Conservation (phyloP, 92 coral and sea anemone species). For the Muricea muricata region DNA sequence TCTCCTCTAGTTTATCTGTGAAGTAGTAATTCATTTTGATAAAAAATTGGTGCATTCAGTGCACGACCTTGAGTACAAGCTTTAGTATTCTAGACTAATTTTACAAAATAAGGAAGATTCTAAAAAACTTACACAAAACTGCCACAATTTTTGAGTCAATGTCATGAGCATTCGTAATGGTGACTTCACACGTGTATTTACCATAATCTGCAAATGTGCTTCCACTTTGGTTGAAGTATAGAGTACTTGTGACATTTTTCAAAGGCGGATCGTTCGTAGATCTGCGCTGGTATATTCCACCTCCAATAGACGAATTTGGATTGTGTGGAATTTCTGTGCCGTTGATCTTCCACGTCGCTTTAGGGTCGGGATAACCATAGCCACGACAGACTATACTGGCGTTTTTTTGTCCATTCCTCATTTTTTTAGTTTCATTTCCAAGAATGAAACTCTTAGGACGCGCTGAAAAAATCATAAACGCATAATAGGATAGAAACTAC, state of each 20-base stretch:
- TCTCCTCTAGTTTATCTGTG: too few species aligned
- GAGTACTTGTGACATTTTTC: constrained; percentile 57
- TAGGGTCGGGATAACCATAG: constrained; percentile 72
- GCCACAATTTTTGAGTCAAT: constrained; percentile 12
- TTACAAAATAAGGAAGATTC: not conserved
- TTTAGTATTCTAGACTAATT: too few species aligned
- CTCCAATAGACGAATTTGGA: not conserved
- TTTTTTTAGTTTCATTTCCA: not conserved
- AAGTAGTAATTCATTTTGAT: too few species aligned
- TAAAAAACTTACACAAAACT: constrained; percentile 71
- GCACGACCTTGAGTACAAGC: too few species aligned
- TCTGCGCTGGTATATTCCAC: constrained; percentile 57
- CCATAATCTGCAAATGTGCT: constrained; percentile 68
- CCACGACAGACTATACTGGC: constrained; percentile 60
- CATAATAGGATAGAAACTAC: too few species aligned
- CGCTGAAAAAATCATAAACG: constrained; percentile 13
- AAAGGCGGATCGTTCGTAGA: constrained; percentile 3
- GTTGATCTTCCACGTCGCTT: constrained; percentile 52
- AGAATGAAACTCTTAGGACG: not conserved
- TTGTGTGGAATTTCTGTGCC: not conserved
- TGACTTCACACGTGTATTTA: constrained; percentile 70
- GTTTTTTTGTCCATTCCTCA: constrained; percentile 17
- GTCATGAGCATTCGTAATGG: not conserved
- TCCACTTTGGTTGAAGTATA: constrained; percentile 59
- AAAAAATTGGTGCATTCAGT: too few species aligned